Evolutionary conservation across 2,797 vertebrate genomes (phyloP).

Genomic region (Pelodytes ibericus): DNA sequence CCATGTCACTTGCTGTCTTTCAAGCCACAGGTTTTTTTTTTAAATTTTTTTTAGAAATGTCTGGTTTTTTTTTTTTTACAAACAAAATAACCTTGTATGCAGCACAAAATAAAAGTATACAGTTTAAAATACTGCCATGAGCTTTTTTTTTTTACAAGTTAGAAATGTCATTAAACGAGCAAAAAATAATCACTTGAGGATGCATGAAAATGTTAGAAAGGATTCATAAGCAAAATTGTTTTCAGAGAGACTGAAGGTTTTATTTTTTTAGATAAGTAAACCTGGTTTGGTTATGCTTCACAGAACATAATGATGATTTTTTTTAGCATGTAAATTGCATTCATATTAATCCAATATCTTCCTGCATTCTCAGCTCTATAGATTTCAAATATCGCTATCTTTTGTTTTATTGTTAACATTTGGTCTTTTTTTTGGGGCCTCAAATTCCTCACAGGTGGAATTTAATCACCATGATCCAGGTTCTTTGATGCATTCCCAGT

Average conservation of each 20-base stretch:
- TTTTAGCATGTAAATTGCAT: constrained; percentile 24
- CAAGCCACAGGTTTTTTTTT: neutral
- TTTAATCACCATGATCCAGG: constrained; percentile 51
- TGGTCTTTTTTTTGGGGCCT: constrained; percentile 35
- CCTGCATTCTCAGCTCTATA: neutral
- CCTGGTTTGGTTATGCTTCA: neutral
- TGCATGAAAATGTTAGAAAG: neutral
- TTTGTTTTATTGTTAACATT: constrained; percentile 45
- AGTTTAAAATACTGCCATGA: neutral
- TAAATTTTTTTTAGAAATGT: neutral
- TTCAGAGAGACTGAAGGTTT: neutral
- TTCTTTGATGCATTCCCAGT: constrained; percentile 50
- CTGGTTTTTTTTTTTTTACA: neutral
- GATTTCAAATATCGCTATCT: constrained; percentile 28
- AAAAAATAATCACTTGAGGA: neutral
- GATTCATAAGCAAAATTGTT: neutral
- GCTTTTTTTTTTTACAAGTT: neutral
- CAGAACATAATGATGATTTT: neutral
- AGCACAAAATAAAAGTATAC: neutral
- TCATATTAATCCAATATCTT: constrained; percentile 32
- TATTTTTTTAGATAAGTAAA: neutral
- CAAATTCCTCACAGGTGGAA: constrained; percentile 47
- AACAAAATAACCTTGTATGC: neutral
- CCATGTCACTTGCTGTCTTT: too few species aligned
- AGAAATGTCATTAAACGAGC: neutral